Base-by-base conservation (phyloP, 2,113 vertebrate genomes). In the Pogona vitticeps region DNA sequence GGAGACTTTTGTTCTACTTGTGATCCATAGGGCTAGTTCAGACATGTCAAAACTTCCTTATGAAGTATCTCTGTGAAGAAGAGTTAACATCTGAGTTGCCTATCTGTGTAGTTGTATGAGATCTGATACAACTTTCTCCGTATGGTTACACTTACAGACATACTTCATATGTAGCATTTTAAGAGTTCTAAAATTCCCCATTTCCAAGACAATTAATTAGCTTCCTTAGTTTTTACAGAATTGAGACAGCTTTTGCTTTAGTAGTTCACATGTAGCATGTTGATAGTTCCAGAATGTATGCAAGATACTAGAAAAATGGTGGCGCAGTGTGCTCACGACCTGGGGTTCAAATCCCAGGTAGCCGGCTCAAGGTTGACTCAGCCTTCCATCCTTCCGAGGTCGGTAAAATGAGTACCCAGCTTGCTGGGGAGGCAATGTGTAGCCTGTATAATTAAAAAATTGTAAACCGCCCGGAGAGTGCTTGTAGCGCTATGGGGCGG, bases 291-390 rank as follows among this genome's bases (percentile, higher is more conserved):
- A 92, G 58, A 72, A 56, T 81, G 82, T 88, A 46, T 88, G 56
- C 92, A 94, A 88, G 84, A 80, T 92, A 88, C 87, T 82, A 89
- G 52, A 59, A 90, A 91, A 86, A 52, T 65, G 40, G 36, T 40
- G 0, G 31, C 0, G 93, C 89, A 86, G n/a, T n/a, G n/a, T n/a
- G n/a, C n/a, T n/a, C n/a, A n/a, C n/a, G n/a, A n/a, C n/a, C n/a
- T n/a, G n/a, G n/a, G n/a, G n/a, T n/a, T n/a, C n/a, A n/a, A n/a
- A n/a, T n/a, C n/a, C n/a, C n/a, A n/a, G n/a, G n/a, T n/a, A n/a
- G n/a, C n/a, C n/a, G n/a, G n/a, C n/a, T n/a, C n/a, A n/a, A n/a
- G n/a, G n/a, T n/a, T n/a, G n/a, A n/a, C n/a, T n/a, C n/a, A n/a
- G n/a, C n/a, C n/a, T n/a, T n/a, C n/a, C n/a, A n/a, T n/a, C n/a